Evolutionary conservation across 2,888 invertebrate species (phyloP), one percentile per base, ranked within the genome.

Genomic region (Bombylius discolor): DNA sequence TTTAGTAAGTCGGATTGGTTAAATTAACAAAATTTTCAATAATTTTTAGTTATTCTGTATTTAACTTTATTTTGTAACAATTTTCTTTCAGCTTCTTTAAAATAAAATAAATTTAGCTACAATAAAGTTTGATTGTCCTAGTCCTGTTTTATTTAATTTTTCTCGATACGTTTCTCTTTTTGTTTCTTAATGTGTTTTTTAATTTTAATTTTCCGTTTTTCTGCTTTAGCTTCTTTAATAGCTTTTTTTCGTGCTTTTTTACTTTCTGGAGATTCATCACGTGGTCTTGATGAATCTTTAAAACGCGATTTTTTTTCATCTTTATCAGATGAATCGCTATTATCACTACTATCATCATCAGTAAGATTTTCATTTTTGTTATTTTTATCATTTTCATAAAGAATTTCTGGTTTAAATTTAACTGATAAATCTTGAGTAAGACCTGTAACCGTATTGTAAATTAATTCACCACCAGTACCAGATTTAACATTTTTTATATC

Each of bases 131-230:
- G 23, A 23, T 2, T 23, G 23, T 23, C 23, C 2, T 23, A 23
- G 23, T 23, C 9, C 47, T 33, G 36, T 45, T 52, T 39, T 47
- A n/a, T 39, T 47, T 36, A 2, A 23, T 3, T 23, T 23, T 23
- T 23, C 23, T 23, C 23, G 61, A 54, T 12, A 54, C 64, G 59
- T 68, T 84, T 88, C 68, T 91, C 90, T 67, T 89, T 85, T 61
- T 89, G 79, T 67, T 95, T 97, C 69, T 98, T 98, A 0, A 95
- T 73, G 71, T 96, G 91, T 71, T 98, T 98, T 65, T 93, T 94
- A 1, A 89, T 80, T 78, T 98, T 98, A 0, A 77, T 78, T 77
- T 91, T 89, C 51, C 96, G 79, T 67, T 86, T 91, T 63, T 95
- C 93, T 0, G 94, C 87, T 67, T 92, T 83, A 53, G 85, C 86